phyloP scores from a whole-genome alignment of 2,797 vertebrate species.

The Astyanax mexicanus region DNA sequence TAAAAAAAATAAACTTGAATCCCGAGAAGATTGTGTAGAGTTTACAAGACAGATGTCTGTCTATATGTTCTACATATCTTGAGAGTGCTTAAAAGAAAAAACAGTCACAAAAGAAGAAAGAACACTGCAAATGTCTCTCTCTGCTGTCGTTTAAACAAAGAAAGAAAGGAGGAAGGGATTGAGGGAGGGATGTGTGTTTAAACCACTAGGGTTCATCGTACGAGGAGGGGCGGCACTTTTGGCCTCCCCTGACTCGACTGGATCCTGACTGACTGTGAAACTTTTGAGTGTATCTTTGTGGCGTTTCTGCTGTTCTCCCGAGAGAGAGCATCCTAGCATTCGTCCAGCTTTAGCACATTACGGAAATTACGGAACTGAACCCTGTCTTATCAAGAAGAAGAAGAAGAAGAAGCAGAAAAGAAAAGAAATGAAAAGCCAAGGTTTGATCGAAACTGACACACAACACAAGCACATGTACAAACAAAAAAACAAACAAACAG shows the following conservation, averaged over 20 bases:
- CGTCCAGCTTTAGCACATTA: constrained; percentile 74
- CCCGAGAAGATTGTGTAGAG: constrained; percentile 66
- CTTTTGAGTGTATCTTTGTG: constrained; percentile 29
- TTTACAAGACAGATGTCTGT: constrained; percentile 76
- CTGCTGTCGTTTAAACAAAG: constrained; percentile 66
- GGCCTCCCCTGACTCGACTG: constrained; percentile 61
- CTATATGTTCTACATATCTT: constrained; percentile 75
- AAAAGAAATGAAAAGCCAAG: constrained; percentile 64
- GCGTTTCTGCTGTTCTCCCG: constrained; percentile 57
- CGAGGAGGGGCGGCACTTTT: constrained; percentile 65
- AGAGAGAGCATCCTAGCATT: constrained; percentile 66
- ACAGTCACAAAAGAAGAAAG: no score
- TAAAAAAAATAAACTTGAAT: constrained; percentile 33
- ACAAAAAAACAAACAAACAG: constrained; percentile 25
- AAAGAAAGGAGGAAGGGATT: no score
- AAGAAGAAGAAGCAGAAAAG: no score
- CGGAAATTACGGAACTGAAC: constrained; percentile 73
- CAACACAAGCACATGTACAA: constrained; percentile 18
- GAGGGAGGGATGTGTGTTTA: constrained; percentile 75
- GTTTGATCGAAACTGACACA: constrained; percentile 61
- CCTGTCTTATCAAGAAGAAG: constrained; percentile 57
- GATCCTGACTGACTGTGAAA: constrained; percentile 66
- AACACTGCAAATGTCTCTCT: constrained; percentile 72
- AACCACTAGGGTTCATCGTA: constrained; percentile 66
- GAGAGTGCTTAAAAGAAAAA: constrained; percentile 65